Evolutionary conservation across 2,797 vertebrate genomes (phyloP), one percentile per base, ranked within the genome.

Genomic region (Amblyopsis hoosieri): DNA sequence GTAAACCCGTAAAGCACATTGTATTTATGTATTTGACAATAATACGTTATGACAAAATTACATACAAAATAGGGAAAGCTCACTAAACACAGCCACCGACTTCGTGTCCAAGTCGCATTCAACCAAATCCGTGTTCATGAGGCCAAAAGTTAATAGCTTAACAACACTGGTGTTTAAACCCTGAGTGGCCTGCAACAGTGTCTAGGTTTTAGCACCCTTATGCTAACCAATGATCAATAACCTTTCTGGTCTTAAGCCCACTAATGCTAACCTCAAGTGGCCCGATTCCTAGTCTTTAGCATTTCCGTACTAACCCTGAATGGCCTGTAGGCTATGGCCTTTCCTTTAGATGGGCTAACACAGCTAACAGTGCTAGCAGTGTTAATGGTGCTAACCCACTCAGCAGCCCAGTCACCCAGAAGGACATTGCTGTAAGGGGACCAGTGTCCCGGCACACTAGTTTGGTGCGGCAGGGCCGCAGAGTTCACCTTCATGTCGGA

Each of bases 331-430:
- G 75, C 76, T 64, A 14, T 65, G 54, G 54, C 49, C 81, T 82
- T 80, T 73, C 42, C 60, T 76, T 70, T 66, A 61, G 61, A 68
- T 53, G 66, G 46, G 71, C 76, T 66, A 81, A 81, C 69, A 67
- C 72, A 80, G 82, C 76, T 86, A 76, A 84, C 66, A 45, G 31
- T 78, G 81, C 85, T 83, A 87, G 80, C 79, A 33, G 64, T 15
- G 56, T 52, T 64, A 31, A 71, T 58, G 68, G 76, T 56, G 76
- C 81, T 89, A 83, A 92, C 88, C 86, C 85, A 86, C 83, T 87
- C 80, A 87, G 86, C 75, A 72, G 80, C 64, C 85, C 85, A 78
- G 76, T 90, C 87, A 89, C 87, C 88, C 90, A 80, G 86, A 91
- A 91, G 83, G 74, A 83, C 72, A 90, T 89, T 55, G 79, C 73